Conservation (phyloP, 2,888 invertebrate species). For the Rotaria macrura region DNA sequence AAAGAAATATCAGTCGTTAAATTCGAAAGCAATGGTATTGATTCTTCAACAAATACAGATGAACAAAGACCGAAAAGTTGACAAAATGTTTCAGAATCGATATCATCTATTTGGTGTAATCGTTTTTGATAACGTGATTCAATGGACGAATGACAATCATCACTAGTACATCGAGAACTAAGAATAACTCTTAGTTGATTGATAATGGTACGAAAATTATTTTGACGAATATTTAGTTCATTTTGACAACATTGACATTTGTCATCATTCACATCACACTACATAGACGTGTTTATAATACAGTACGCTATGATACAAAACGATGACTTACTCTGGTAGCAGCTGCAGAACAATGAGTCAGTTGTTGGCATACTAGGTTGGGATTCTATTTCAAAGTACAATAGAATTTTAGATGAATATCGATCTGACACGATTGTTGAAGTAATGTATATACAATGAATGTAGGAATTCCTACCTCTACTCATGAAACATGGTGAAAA, state of each 20-base stretch:
- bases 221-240: not conserved
- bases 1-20: not conserved
- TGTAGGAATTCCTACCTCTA: too few relatives aligned
- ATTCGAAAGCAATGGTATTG: not conserved
- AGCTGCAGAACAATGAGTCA: not conserved
- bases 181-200: not conserved
- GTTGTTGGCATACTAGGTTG: not conserved
- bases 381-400: not conserved
- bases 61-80: not conserved
- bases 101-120: not conserved
- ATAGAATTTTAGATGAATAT: not conserved
- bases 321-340: not conserved
- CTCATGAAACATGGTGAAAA: too few relatives aligned
- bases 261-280: not conserved
- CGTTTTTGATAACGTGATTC: not conserved
- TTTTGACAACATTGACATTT: slow-evolving; percentile 1
- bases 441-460: too few relatives aligned
- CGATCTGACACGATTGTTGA: too few relatives aligned
- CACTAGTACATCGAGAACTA: not conserved
- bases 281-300: too few relatives aligned
- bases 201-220: not conserved
- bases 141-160: not conserved
- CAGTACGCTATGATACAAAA: too few relatives aligned
- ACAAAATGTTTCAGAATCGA: not conserved
- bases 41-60: not conserved